A percentile compares a stretch with the other conserved stretches of the same genome.
These are phyloP conservation scores for Crotalus viridis DNA, from an alignment of 2,113 vertebrate species.

Conservation along the genomic window DNA sequence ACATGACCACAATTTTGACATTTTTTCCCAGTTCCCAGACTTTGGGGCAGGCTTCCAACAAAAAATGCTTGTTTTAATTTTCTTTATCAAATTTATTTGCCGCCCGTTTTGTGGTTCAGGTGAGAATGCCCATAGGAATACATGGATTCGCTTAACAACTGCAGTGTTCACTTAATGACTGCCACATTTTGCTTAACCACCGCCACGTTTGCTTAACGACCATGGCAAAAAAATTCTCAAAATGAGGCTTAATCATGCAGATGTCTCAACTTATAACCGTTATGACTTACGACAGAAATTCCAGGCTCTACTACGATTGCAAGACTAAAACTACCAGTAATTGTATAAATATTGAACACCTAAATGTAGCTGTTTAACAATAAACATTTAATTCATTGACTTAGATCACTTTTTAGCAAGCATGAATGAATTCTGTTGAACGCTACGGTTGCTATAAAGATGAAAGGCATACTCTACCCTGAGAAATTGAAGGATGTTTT, in stretches of 20 bases:
- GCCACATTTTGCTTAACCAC: neutral
- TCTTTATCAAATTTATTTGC: neutral
- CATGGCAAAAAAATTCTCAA: neutral
- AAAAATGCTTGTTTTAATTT: neutral
- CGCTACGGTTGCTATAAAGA: neutral
- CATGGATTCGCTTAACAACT: neutral
- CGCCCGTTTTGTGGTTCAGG: neutral
- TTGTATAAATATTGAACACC: neutral
- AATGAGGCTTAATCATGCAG: neutral
- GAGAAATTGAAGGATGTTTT: conserved; percentile 75
- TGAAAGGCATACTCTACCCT: conserved; percentile 43
- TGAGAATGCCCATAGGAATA: neutral
- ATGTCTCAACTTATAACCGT: neutral
- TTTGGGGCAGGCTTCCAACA: neutral
- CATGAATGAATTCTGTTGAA: neutral
- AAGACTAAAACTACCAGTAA: neutral
- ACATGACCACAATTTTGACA: neutral
- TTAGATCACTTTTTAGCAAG: accelerated
- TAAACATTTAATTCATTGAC: neutral
- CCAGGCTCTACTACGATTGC: neutral
- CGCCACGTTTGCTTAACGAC: no score
- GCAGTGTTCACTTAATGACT: neutral
- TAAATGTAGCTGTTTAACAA: neutral
- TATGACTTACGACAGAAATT: neutral
- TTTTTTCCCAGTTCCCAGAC: neutral